These are phyloP conservation scores for Drosophila bocki DNA, from an alignment of 1,140 invertebrate species.

Conservation along the genomic window DNA sequence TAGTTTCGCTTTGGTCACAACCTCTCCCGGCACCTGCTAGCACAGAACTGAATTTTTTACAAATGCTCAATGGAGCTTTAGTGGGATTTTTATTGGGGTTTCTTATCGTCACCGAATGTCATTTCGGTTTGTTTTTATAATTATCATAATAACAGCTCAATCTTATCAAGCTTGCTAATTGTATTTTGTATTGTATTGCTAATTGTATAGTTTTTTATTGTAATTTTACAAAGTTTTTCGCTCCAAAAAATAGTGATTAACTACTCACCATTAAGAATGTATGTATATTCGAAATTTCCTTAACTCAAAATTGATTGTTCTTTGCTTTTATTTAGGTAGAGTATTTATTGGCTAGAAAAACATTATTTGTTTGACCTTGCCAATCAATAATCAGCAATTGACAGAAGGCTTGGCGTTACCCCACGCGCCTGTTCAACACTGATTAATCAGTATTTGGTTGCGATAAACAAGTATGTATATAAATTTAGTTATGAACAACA, in stretches of 20 bases:
- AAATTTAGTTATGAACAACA: background rate
- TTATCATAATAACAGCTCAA: constrained; percentile 6
- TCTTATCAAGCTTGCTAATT: background rate
- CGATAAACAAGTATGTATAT: background rate
- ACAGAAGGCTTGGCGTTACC: background rate
- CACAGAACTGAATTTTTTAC: constrained; percentile 6
- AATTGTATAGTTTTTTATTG: background rate
- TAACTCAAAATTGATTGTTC: background rate
- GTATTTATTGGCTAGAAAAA: constrained; percentile 2
- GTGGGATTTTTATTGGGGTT: constrained; percentile 2
- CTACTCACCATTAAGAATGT: too few relatives aligned
- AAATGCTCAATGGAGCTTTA: background rate
- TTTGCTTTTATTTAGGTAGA: background rate
- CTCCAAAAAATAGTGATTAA: background rate
- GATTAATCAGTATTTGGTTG: constrained; percentile 5
- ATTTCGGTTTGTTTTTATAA: background rate
- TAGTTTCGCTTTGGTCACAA: constrained; percentile 2
- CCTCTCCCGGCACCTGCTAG: constrained; percentile 5
- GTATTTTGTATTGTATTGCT: too few relatives aligned
- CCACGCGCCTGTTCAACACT: background rate
- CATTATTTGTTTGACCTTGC: background rate
- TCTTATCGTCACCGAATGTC: constrained; percentile 19
- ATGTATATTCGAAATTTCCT: too few relatives aligned
- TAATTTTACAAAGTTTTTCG: background rate
- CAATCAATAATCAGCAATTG: constrained; percentile 11